Base-by-base conservation (phyloP, 2,888 invertebrate genomes). In the Thysanoteuthis rhombus region DNA sequence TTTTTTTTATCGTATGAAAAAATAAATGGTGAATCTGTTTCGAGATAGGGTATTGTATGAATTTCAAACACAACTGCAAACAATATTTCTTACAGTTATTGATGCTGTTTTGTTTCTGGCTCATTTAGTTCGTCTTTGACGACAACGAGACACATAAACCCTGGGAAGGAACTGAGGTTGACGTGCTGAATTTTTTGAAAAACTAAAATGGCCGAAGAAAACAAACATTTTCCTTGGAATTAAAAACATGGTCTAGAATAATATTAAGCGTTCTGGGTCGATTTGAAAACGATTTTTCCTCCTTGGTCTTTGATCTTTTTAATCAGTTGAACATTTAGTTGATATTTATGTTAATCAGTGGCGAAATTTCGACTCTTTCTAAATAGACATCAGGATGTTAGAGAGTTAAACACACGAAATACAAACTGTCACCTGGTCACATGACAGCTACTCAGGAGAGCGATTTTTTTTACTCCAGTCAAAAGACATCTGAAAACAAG, bases 231-330 rank as follows among this genome's bases (percentile, higher is more conserved):
- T 6, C 3, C 36, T n/a, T 75, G 10, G 8, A 3, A 12, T 8
- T 19, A 16, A 75, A 12, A n/a, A 75, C 12, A 1, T n/a, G n/a
- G n/a, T 75, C 10, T 1, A 47, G 32, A 75, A n/a, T 32, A 8
- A 6, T 10, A 1, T n/a, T n/a, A 16, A 4, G n/a, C n/a, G 3
- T 0, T n/a, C 4, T 1, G 0, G 32, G n/a, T 75, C 75, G 10
- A 75, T 2, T 36, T 12, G 36, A 75, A 75, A n/a, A n/a, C 75
- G 19, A 75, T 12, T 75, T 75, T 32, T 5, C 2, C 6, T 25
- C 19, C 19, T 45, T 45, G 1, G 19, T 45, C 19, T 22, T 0
- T 75, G 1, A n/a, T n/a, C 12, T 75, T n/a, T 75, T 36, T n/a
- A 16, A 16, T n/a, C n/a, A 12, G 22, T 36, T 75, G 12, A n/a